Conservation (phyloP, 2,888 invertebrate species). For the Allygus modestus region DNA sequence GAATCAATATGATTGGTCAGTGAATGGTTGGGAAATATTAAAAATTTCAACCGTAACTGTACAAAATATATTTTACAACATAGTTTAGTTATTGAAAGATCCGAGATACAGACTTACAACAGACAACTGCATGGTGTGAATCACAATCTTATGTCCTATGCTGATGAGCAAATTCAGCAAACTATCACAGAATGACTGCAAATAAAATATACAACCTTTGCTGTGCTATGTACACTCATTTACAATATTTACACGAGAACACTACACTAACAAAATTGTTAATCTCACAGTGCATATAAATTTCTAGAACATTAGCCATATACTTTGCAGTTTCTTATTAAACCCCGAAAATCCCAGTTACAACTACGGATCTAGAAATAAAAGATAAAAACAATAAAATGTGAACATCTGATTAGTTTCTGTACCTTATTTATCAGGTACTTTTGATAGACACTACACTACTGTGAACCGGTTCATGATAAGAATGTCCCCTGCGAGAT, state of each 20-base stretch:
- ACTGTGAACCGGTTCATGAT: not conserved
- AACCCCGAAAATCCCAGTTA: too few species aligned
- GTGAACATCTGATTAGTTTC: not conserved
- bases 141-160: conserved; percentile 20
- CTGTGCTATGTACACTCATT: conserved; percentile 49
- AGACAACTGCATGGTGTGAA: conserved; percentile 9
- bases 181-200: conserved; percentile 52
- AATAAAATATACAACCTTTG: conserved; percentile 52
- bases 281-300: not conserved
- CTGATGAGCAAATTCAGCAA: conserved; percentile 40
- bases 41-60: not conserved
- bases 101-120: conserved; percentile 8
- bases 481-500: conserved; percentile 31
- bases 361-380: not conserved
- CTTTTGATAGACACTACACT: not conserved
- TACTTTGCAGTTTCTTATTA: too few species aligned
- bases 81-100: not conserved
- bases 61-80: conserved; percentile 10
- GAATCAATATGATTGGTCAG: not conserved
- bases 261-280: conserved; percentile 6
- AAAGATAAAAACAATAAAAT: not conserved
- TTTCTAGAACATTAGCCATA: too few species aligned
- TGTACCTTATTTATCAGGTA: conserved; percentile 11
- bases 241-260: conserved; percentile 41
- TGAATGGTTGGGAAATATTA: not conserved